A percentile compares a stretch with the other conserved stretches of the same genome.
These are phyloP conservation scores for Kryptopterus vitreolus DNA, from an alignment of 2,797 vertebrate species.

Conservation along the genomic window DNA sequence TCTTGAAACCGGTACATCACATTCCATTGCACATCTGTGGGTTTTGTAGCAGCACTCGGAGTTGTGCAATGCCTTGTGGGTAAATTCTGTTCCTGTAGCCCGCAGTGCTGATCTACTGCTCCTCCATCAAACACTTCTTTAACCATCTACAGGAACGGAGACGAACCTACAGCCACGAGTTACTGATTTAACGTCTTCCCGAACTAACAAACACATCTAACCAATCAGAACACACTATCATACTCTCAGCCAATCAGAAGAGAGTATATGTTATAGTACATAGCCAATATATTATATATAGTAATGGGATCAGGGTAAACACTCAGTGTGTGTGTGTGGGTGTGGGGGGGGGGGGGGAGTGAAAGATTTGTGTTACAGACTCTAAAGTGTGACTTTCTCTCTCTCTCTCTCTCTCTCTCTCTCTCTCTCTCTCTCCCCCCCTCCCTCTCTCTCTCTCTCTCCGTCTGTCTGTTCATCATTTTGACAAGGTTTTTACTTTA, in stretches of 20 bases:
- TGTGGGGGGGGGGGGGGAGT: too few relatives aligned
- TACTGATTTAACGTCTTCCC: too few relatives aligned
- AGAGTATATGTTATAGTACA: background rate
- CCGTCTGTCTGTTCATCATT: background rate
- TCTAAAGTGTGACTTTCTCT: too few relatives aligned
- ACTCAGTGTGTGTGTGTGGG: too few relatives aligned
- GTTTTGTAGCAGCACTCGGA: background rate
- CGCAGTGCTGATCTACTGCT: background rate
- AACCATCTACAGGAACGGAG: background rate
- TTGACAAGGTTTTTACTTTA: too few relatives aligned
- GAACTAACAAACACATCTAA: too few relatives aligned
- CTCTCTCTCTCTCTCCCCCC: too few relatives aligned
- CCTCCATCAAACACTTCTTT: background rate
- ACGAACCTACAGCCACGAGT: too few relatives aligned
- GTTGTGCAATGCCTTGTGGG: background rate
- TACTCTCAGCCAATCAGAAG: background rate
- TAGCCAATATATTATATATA: too few relatives aligned
- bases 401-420: background rate
- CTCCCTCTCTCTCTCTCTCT: background rate
- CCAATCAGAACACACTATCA: background rate
- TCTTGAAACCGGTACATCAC: background rate
- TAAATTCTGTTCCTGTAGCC: background rate
- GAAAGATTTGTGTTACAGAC: slow-evolving; percentile 10
- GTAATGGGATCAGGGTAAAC: too few relatives aligned
- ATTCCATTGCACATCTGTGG: background rate